phyloP scores from a whole-genome alignment of 2,797 vertebrate species.

The Mergus octosetaceus region DNA sequence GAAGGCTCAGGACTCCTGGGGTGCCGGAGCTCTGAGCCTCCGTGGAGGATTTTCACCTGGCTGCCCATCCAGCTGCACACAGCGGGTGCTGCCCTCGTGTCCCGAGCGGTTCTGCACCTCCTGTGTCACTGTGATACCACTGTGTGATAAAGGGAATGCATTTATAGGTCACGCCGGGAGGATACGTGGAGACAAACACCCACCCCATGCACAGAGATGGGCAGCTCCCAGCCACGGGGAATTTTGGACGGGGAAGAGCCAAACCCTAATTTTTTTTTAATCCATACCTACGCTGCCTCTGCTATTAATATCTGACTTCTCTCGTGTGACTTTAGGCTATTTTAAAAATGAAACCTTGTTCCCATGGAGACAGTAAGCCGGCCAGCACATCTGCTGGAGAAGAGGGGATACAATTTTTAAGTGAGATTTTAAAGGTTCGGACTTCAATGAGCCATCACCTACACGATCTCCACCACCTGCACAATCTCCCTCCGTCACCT shows the following conservation, averaged over 20 bases:
- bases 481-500: no score
- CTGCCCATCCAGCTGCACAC: background rate
- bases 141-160: background rate
- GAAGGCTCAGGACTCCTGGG: background rate
- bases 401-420: conserved; percentile 25
- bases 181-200: conserved; percentile 1
- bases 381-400: conserved; percentile 74
- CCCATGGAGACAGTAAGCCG: conserved; percentile 76
- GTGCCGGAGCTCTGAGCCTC: no score
- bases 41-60: background rate
- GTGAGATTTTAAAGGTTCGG: conserved; percentile 26
- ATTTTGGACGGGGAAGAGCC: conserved; percentile 50
- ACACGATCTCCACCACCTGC: background rate
- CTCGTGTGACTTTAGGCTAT: conserved; percentile 72
- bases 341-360: conserved; percentile 70
- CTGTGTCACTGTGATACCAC: background rate
- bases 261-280: conserved; percentile 28
- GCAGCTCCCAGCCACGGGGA: background rate
- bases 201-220: background rate
- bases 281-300: conserved; percentile 29
- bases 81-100: no score
- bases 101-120: background rate
- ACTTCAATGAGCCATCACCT: background rate
- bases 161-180: background rate
- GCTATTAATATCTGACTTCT: conserved; percentile 72